Evolutionary conservation across 2,113 vertebrate species (phyloP).

Genomic region (Acinonyx jubatus): DNA sequence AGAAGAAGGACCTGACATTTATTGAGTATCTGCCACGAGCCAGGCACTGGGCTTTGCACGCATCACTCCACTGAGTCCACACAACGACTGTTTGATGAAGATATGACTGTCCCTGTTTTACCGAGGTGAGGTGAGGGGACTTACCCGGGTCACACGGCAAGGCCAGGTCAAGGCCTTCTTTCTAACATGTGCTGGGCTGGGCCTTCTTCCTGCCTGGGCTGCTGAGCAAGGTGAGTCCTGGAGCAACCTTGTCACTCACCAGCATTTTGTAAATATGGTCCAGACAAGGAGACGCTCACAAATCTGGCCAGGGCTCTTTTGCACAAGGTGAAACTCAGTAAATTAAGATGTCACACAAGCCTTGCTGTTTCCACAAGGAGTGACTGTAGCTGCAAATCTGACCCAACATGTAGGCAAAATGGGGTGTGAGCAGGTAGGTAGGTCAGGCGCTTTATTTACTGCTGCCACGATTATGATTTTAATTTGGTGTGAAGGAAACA

Average conservation of each 20-base stretch:
- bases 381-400: background rate
- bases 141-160: background rate
- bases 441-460: background rate
- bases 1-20: background rate
- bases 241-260: background rate
- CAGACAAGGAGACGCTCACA: background rate
- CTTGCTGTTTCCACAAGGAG: background rate
- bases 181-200: background rate
- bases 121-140: rapidly evolving
- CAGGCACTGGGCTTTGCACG: background rate
- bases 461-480: background rate
- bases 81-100: too few species aligned
- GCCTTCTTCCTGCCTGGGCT: background rate
- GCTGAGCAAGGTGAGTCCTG: background rate
- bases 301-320: background rate
- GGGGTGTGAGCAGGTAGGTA: background rate
- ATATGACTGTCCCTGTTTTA: background rate
- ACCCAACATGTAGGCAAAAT: background rate
- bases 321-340: background rate
- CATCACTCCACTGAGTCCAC: background rate
- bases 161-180: background rate
- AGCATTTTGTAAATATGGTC: background rate
- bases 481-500: background rate
- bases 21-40: background rate
- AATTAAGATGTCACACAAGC: background rate